Percentiles rank a stretch among this genome's conserved stretches.
phyloP scores from a whole-genome alignment of 2,113 vertebrate genomes.

The Holacanthus passer region DNA sequence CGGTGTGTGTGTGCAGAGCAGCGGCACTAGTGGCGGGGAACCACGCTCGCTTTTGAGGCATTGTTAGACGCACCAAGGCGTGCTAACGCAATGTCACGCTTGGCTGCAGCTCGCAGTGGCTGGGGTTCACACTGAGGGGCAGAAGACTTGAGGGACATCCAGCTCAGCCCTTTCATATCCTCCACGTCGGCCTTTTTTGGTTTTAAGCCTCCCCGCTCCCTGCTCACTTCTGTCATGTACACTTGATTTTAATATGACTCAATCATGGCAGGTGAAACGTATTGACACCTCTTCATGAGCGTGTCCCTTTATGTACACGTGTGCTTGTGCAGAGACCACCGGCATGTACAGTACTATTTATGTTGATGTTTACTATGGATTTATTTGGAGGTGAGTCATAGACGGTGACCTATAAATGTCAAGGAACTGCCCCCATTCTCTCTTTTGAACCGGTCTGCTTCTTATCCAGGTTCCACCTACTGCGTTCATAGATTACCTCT shows the following conservation, averaged over 20 bases:
- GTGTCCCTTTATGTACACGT: conserved; percentile 13
- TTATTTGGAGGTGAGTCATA: conserved; percentile 46
- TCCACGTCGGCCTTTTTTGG: conserved; percentile 35
- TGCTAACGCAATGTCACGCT: conserved; percentile 79
- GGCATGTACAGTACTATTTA: conserved; percentile 51
- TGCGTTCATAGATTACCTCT: conserved; percentile 19
- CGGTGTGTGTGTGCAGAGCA: conserved; percentile 13
- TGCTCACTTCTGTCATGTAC: conserved; percentile 21
- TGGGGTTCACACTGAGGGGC: conserved; percentile 70
- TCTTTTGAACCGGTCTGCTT: conserved; percentile 37
- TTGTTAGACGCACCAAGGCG: conserved; percentile 75
- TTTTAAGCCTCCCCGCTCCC: conserved; percentile 25
- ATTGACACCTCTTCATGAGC: conserved; percentile 24
- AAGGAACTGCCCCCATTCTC: conserved; percentile 47
- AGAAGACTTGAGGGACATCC: conserved; percentile 68
- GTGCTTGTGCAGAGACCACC: conserved; percentile 21
- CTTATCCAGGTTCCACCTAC: conserved; percentile 31
- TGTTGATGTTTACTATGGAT: conserved; percentile 29
- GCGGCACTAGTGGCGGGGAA: conserved; percentile 52
- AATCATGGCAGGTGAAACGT: conserved; percentile 33
- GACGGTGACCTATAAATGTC: conserved; percentile 72
- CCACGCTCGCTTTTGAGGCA: conserved; percentile 70
- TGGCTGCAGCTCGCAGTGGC: conserved; percentile 69
- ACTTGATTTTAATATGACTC: conserved; percentile 45
- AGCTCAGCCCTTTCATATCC: conserved; percentile 58